A percentile compares a stretch with the other conserved stretches of the same genome.
phyloP scores from a whole-genome alignment of 2,113 vertebrate species.

The Ranitomeya imitator region DNA sequence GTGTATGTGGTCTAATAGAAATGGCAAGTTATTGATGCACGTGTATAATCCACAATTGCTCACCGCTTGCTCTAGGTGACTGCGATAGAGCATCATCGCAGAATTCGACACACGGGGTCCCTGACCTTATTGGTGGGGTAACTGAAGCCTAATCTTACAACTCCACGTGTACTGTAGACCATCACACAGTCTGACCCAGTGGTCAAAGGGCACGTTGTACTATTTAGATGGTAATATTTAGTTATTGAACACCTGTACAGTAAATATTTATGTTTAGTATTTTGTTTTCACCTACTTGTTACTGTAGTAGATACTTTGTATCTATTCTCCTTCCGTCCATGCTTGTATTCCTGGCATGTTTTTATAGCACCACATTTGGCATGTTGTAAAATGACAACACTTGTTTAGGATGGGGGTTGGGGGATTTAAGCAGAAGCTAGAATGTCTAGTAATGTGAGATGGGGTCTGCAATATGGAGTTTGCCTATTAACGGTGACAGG shows the following conservation, averaged over 20 bases:
- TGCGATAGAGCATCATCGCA: background rate
- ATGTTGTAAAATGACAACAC: constrained; percentile 33
- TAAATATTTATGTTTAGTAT: background rate
- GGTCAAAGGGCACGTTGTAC: background rate
- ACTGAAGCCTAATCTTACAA: background rate
- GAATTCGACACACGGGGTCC: background rate
- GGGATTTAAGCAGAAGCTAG: background rate
- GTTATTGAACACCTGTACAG: background rate
- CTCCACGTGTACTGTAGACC: background rate
- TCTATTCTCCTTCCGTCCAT: background rate
- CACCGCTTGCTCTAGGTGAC: background rate
- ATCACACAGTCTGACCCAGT: background rate
- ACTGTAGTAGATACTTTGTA: background rate
- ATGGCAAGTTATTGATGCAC: background rate
- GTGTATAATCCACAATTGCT: background rate
- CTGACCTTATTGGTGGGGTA: background rate
- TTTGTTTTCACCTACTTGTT: background rate
- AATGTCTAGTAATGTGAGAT: constrained; percentile 26
- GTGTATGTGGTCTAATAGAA: background rate
- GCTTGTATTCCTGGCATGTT: background rate
- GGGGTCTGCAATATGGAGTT: background rate
- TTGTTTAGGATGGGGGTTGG: constrained; percentile 36
- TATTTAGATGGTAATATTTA: background rate
- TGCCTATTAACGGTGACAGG: background rate
- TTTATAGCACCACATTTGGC: constrained; percentile 25